Evolutionary conservation across 1,140 invertebrate species (phyloP).

Genomic region (Microplitis demolitor): DNA sequence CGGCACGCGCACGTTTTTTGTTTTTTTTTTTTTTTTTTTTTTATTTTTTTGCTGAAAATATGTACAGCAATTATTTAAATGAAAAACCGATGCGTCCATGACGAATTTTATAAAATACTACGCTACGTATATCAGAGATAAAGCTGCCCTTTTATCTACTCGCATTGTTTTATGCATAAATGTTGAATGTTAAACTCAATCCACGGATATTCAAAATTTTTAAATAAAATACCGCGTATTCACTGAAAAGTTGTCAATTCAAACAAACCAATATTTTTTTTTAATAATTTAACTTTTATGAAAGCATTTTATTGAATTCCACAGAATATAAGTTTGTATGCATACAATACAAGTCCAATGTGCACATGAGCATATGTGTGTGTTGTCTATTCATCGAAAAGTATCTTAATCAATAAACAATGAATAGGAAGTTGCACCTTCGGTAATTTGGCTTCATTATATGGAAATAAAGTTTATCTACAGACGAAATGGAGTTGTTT

Average conservation of each 20-base stretch:
- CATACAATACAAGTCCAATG: too few relatives aligned
- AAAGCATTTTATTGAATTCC: not conserved
- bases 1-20: not conserved
- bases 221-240: too few relatives aligned
- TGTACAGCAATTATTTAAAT: constrained; percentile 12
- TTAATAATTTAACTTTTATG: not conserved
- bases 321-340: not conserved
- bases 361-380: too few relatives aligned
- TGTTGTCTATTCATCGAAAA: constrained; percentile 12
- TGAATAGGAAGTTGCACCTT: constrained; percentile 32
- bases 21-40: too few relatives aligned
- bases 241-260: not conserved
- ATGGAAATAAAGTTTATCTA: constrained; percentile 40
- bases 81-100: not conserved
- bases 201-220: too few relatives aligned
- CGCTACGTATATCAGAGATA: too few relatives aligned
- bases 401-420: constrained; percentile 31
- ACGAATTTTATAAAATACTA: not conserved
- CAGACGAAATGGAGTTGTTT: constrained; percentile 20
- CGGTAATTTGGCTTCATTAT: constrained; percentile 36
- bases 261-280: not conserved
- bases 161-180: too few relatives aligned
- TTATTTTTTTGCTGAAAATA: not conserved
- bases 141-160: too few relatives aligned
- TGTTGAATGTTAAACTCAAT: too few relatives aligned